Evolutionary conservation across 2,888 invertebrate species (phyloP).

Genomic region (Metallyticus violacea): DNA sequence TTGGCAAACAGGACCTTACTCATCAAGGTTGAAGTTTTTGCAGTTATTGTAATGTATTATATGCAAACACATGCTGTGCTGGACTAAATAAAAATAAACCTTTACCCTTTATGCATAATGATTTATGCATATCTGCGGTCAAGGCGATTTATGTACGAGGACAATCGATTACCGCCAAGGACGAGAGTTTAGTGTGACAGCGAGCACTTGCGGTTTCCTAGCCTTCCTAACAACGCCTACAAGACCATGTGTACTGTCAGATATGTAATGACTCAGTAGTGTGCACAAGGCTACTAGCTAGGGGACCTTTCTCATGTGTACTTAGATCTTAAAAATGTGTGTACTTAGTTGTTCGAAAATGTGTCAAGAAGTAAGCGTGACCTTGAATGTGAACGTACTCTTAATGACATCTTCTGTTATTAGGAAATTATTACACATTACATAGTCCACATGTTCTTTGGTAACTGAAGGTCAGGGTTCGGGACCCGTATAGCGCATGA

Average conservation of each 20-base stretch:
- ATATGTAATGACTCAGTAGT: not conserved
- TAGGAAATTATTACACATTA: not conserved
- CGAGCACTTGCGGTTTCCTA: too few species aligned
- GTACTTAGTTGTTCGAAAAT: not conserved
- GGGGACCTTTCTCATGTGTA: not conserved
- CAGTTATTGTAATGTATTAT: not conserved
- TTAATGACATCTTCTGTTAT: not conserved
- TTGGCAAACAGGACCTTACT: not conserved
- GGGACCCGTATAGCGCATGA: too few species aligned
- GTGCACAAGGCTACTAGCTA: not conserved
- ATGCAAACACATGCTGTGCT: too few species aligned
- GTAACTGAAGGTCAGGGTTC: too few species aligned
- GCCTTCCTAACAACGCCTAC: not conserved
- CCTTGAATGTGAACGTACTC: too few species aligned
- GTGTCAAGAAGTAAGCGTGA: not conserved
- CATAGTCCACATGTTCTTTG: too few species aligned
- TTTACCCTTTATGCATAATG: too few species aligned
- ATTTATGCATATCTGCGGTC: not conserved
- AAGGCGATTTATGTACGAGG: not conserved
- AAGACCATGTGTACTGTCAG: not conserved
- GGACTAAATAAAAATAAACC: too few species aligned
- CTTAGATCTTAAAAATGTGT: not conserved
- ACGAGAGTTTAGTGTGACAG: not conserved
- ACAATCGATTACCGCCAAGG: not conserved
- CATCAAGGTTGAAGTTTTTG: not conserved